phyloP scores from a whole-genome alignment of 2,888 invertebrate genomes.

The Drosophila testacea region DNA sequence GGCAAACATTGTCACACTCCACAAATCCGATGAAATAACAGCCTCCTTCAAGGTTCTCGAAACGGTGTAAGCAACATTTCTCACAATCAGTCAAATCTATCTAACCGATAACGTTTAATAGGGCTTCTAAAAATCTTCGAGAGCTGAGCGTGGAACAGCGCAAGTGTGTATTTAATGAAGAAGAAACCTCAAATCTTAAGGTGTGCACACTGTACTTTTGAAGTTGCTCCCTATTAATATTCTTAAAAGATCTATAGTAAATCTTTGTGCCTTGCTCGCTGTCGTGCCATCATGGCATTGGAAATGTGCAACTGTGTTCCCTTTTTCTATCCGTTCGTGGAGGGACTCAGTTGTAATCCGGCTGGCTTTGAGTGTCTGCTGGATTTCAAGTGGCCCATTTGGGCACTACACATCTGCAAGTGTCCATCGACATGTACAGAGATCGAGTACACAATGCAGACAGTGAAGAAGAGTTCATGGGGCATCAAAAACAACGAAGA shows the following conservation, averaged over 20 bases:
- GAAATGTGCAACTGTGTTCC: conserved; percentile 87
- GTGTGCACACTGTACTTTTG: conserved; percentile 54
- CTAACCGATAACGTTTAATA: conserved; percentile 23
- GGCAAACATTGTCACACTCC: conserved; percentile 74
- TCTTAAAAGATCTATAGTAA: conserved; percentile 80
- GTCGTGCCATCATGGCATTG: conserved; percentile 86
- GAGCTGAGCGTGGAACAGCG: conserved; percentile 85
- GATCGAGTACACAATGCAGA: conserved; percentile 80
- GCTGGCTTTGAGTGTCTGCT: conserved; percentile 82
- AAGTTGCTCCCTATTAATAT: background rate
- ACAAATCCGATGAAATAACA: conserved; percentile 82
- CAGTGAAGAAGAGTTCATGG: conserved; percentile 82
- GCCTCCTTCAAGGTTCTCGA: conserved; percentile 83
- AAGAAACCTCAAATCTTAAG: conserved; percentile 84
- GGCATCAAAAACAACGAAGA: conserved; percentile 73
- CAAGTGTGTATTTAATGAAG: conserved; percentile 86
- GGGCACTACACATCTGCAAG: conserved; percentile 83
- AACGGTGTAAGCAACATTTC: conserved; percentile 81
- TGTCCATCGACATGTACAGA: conserved; percentile 83
- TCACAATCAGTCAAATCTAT: background rate
- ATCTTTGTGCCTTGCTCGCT: conserved; percentile 83
- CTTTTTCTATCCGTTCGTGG: conserved; percentile 86
- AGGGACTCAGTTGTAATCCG: conserved; percentile 81
- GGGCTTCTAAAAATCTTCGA: conserved; percentile 82
- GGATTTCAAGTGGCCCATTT: conserved; percentile 84